Evolutionary conservation across 2,797 vertebrate genomes (phyloP).

Genomic region (Lates japonicus): DNA sequence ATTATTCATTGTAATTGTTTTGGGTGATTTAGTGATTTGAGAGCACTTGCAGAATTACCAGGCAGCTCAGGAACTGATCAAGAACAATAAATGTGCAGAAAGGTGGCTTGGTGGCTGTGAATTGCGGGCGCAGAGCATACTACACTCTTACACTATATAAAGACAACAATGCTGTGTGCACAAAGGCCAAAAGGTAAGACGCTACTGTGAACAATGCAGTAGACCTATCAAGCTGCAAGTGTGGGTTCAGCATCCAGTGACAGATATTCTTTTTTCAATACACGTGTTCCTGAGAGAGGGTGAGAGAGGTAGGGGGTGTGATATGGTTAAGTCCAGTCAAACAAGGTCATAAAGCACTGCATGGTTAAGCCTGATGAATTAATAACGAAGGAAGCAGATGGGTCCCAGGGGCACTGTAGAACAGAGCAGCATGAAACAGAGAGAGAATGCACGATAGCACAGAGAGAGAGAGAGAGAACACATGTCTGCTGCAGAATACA

Average conservation of each 20-base stretch:
- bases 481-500: constrained; percentile 38
- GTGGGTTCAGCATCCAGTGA: constrained; percentile 64
- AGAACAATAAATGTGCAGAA: constrained; percentile 16
- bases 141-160: not conserved
- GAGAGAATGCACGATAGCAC: constrained; percentile 63
- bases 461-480: constrained; percentile 37
- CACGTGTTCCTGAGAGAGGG: constrained; percentile 45
- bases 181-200: constrained; percentile 17
- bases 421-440: constrained; percentile 79
- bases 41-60: not conserved
- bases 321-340: constrained; percentile 87
- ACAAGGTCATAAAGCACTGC: constrained; percentile 87
- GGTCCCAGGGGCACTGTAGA: constrained; percentile 87
- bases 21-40: constrained; percentile 35
- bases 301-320: constrained; percentile 70
- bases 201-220: constrained; percentile 39
- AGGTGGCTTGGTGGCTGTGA: not conserved
- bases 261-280: constrained; percentile 77
- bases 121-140: not conserved
- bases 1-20: constrained; percentile 43
- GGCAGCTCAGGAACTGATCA: not conserved
- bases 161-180: constrained; percentile 16
- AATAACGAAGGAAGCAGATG: constrained; percentile 89
- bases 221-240: constrained; percentile 51
- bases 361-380: constrained; percentile 90